phyloP scores from a whole-genome alignment of 2,888 invertebrate species.

The Beris morrisii region DNA sequence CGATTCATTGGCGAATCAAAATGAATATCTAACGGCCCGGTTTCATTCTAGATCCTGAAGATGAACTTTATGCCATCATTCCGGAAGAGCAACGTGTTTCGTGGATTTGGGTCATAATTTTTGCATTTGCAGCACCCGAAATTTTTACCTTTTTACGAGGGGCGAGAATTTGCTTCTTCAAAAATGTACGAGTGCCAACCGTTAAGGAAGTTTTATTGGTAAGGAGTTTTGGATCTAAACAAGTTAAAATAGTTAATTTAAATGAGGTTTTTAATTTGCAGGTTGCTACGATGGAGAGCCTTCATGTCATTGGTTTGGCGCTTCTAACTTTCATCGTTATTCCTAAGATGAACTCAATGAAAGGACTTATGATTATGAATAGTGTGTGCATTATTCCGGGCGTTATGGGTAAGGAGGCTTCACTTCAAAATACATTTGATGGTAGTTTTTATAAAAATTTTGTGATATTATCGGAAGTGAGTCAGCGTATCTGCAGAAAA shows the following conservation, averaged over 20 bases:
- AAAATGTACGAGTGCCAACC: constrained; percentile 64
- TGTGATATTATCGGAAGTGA: no score
- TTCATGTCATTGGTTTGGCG: constrained; percentile 77
- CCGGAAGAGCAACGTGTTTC: constrained; percentile 67
- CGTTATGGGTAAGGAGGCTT: constrained; percentile 65
- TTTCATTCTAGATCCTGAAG: constrained; percentile 60
- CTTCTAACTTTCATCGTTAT: constrained; percentile 74
- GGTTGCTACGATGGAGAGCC: constrained; percentile 72
- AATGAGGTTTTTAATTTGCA: constrained; percentile 45
- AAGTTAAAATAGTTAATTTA: background rate
- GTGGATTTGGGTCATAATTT: constrained; percentile 80
- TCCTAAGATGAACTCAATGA: constrained; percentile 78
- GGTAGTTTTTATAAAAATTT: background rate
- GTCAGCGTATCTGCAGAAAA: no score
- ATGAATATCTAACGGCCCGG: no score
- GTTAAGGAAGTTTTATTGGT: constrained; percentile 62
- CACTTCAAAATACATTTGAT: background rate
- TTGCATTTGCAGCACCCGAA: constrained; percentile 78
- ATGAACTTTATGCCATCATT: constrained; percentile 64
- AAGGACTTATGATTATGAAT: constrained; percentile 82
- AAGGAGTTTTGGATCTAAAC: constrained; percentile 36
- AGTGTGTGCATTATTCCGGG: constrained; percentile 81
- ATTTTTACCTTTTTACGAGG: constrained; percentile 71
- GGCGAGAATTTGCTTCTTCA: constrained; percentile 72
- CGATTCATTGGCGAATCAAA: background rate